Evolutionary conservation across 2,113 vertebrate species (phyloP).

Genomic region (Ondatra zibethicus): DNA sequence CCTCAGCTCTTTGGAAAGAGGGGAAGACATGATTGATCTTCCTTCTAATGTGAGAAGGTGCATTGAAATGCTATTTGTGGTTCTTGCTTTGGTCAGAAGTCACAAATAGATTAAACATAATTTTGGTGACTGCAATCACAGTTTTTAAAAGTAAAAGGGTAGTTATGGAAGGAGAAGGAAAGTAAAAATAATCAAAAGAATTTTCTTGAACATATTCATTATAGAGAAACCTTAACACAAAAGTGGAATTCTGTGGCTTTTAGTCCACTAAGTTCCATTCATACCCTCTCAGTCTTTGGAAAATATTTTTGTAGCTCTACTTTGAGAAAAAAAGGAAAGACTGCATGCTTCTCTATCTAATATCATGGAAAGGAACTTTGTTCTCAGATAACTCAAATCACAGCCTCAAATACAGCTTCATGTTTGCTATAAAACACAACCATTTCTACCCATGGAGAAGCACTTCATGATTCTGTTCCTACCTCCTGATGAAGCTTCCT

Average conservation of each 20-base stretch:
- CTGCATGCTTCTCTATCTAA: background rate
- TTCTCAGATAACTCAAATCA: background rate
- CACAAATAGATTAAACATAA: background rate
- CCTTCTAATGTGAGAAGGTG: too few species aligned
- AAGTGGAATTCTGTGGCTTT: background rate
- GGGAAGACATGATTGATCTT: too few species aligned
- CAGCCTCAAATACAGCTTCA: background rate
- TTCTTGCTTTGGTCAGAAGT: background rate
- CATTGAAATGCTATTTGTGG: background rate
- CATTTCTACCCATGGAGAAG: background rate
- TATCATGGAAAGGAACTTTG: background rate
- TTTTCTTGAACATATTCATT: background rate
- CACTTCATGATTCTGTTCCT: background rate
- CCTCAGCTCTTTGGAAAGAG: too few species aligned
- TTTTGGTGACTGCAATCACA: background rate
- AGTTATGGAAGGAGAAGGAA: background rate
- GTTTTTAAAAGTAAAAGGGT: background rate
- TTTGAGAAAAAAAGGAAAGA: background rate
- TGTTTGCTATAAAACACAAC: background rate
- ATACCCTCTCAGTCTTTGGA: background rate
- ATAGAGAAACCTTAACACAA: background rate
- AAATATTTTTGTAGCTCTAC: background rate
- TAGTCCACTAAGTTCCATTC: background rate
- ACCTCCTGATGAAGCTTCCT: background rate
- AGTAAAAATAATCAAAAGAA: constrained; percentile 5